Evolutionary conservation across 2,888 invertebrate genomes (phyloP).

Genomic region (Lapara coniferarum): DNA sequence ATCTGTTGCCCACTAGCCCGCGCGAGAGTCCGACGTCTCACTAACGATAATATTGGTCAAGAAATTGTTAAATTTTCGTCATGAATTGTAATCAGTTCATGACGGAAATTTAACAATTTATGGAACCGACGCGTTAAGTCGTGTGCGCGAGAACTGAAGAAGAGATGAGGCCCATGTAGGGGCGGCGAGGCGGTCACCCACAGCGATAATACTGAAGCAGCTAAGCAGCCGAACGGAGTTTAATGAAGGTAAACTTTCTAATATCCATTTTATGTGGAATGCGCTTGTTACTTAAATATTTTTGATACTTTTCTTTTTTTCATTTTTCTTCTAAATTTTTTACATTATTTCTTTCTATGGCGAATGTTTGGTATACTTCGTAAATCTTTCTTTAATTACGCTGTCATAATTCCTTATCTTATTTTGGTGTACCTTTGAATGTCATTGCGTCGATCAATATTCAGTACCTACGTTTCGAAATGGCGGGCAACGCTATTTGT

Average conservation of each 20-base stretch:
- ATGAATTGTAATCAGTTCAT: neutral
- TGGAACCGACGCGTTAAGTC: neutral
- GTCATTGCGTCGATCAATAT: too few species aligned
- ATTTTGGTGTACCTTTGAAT: too few species aligned
- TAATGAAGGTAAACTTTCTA: neutral
- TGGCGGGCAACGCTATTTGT: too few species aligned
- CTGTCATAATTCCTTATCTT: too few species aligned
- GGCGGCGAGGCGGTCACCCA: neutral
- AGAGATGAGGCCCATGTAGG: neutral
- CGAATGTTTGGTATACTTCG: too few species aligned
- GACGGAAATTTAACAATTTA: slow-evolving; percentile 7
- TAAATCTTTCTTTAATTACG: too few species aligned
- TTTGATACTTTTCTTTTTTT: too few species aligned
- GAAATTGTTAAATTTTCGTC: slow-evolving; percentile 6
- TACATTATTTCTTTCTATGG: too few species aligned
- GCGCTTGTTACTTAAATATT: too few species aligned
- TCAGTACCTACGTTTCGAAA: too few species aligned
- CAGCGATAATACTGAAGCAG: neutral
- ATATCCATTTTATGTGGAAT: too few species aligned
- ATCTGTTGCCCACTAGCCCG: neutral
- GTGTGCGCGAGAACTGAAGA: neutral
- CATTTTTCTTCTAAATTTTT: too few species aligned
- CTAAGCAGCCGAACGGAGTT: neutral
- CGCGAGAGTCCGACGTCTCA: neutral
- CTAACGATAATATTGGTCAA: neutral